Conservation (phyloP, 1,140 invertebrate species). For the Dreissena rostriformis region DNA sequence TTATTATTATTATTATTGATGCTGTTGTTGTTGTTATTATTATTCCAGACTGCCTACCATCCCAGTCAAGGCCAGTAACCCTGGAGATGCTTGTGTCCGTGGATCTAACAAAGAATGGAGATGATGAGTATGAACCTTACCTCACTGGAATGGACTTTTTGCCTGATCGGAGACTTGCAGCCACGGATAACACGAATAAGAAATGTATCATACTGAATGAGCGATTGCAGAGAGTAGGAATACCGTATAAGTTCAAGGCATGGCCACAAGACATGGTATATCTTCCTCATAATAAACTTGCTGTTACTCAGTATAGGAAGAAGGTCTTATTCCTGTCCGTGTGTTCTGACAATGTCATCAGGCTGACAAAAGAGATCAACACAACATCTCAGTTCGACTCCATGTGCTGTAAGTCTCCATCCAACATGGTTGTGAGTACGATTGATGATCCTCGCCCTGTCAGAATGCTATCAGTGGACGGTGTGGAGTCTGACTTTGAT, state of each 20-base stretch:
- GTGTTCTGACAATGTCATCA: background rate
- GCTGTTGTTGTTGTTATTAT: too few species aligned
- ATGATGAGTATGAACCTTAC: background rate
- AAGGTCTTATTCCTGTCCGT: background rate
- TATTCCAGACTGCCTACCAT: too few species aligned
- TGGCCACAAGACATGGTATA: background rate
- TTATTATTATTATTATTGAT: too few species aligned
- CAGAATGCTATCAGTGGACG: background rate
- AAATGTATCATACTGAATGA: constrained; percentile 5
- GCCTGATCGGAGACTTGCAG: background rate
- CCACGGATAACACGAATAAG: background rate
- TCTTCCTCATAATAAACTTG: background rate
- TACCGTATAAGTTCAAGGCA: background rate
- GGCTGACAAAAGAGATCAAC: background rate
- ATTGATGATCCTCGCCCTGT: background rate
- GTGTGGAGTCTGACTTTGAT: constrained; percentile 9
- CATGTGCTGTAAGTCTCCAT: background rate
- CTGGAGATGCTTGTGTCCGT: background rate
- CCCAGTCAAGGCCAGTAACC: too few species aligned
- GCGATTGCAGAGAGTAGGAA: background rate
- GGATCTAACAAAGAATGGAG: background rate
- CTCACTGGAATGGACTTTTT: constrained; percentile 2
- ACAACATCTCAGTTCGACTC: background rate
- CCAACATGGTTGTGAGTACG: constrained; percentile 3
- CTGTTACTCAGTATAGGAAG: background rate